These are phyloP conservation scores for Pteruthius melanotis DNA, from an alignment of 2,113 vertebrate species.

Conservation along the genomic window DNA sequence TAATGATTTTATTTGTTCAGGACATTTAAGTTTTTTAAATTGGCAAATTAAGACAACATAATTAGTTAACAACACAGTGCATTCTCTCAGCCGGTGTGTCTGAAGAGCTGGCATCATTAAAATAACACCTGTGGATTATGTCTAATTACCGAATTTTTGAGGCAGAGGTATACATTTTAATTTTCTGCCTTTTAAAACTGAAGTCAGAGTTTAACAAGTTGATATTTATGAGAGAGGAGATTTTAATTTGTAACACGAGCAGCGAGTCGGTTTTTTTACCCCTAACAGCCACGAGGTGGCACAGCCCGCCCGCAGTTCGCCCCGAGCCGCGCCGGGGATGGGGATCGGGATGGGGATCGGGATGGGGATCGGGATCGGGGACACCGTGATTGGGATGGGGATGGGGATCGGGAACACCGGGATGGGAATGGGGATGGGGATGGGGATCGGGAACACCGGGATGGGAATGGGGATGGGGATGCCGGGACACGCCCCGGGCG, in stretches of 20 bases:
- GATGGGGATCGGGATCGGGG: rapidly evolving
- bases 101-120: conserved; percentile 46
- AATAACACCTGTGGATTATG: conserved; percentile 44
- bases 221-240: conserved; percentile 35
- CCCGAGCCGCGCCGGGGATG: neutral
- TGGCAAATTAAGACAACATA: conserved; percentile 36
- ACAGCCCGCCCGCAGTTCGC: neutral
- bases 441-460: too few species aligned
- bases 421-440: too few species aligned
- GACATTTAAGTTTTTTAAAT: conserved; percentile 53
- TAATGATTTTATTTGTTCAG: conserved; percentile 60
- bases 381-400: too few species aligned
- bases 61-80: conserved; percentile 48
- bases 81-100: conserved; percentile 2
- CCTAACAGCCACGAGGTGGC: conserved; percentile 64
- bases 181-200: conserved; percentile 48
- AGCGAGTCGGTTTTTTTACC: neutral
- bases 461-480: too few species aligned
- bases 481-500: too few species aligned
- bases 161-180: conserved; percentile 29
- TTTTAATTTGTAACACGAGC: neutral
- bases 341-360: neutral
- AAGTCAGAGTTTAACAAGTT: conserved; percentile 61
- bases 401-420: too few species aligned
- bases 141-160: conserved; percentile 57